Percentiles rank a stretch among this genome's conserved stretches.
phyloP scores from a whole-genome alignment of 2,888 invertebrate genomes.

The Acanthacorydalis orientalis region DNA sequence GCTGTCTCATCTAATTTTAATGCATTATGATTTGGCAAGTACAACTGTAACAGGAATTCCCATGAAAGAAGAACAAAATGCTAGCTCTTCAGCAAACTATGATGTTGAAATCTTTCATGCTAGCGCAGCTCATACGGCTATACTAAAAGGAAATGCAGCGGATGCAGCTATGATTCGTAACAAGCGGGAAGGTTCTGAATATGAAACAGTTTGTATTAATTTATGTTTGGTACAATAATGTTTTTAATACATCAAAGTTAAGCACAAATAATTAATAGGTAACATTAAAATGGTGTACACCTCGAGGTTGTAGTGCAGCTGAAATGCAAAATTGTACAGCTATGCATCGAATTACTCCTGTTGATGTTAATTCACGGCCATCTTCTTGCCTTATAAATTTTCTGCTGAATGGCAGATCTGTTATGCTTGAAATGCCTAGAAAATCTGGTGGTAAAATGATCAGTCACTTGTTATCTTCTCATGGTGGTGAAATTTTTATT shows the following conservation, averaged over 20 bases:
- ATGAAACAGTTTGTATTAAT: constrained; percentile 42
- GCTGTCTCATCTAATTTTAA: constrained; percentile 56
- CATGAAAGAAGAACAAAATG: constrained; percentile 99
- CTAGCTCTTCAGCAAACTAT: constrained; percentile 94
- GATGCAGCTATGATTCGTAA: constrained; percentile 47
- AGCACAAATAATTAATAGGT: constrained; percentile 28
- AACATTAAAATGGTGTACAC: constrained; percentile 94
- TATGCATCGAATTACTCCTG: constrained; percentile 83
- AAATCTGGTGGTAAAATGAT: constrained; percentile 76
- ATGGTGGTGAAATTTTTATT: constrained; percentile 92
- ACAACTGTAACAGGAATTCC: constrained; percentile 98
- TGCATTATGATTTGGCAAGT: constrained; percentile 81
- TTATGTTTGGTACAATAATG: no score
- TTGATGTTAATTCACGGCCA: constrained; percentile 91
- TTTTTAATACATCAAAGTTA: background rate
- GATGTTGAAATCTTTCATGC: constrained; percentile 95
- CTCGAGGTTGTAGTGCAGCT: constrained; percentile 65
- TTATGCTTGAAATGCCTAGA: constrained; percentile 77
- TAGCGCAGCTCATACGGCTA: constrained; percentile 65
- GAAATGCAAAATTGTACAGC: constrained; percentile 72
- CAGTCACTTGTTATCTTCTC: constrained; percentile 83
- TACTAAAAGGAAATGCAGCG: constrained; percentile 44
- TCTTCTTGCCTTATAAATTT: constrained; percentile 96
- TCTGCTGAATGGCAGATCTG: constrained; percentile 83
- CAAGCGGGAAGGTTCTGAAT: constrained; percentile 55